These are phyloP conservation scores for Galerucella pusilla DNA, from an alignment of 2,888 invertebrate species.

Conservation along the genomic window DNA sequence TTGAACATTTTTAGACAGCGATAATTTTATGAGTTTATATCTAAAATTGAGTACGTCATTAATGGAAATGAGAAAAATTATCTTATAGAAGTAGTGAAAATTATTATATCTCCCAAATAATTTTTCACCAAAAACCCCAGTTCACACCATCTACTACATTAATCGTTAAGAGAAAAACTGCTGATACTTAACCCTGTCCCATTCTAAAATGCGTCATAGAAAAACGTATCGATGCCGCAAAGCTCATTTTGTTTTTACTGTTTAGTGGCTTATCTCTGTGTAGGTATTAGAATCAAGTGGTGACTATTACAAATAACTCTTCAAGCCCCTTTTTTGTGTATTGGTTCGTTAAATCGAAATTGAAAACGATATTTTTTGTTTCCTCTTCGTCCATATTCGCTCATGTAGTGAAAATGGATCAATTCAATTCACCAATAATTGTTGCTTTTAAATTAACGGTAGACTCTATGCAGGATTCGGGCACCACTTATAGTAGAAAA, in stretches of 20 bases:
- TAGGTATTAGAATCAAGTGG: background rate
- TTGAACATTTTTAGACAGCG: too few relatives aligned
- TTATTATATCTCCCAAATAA: too few relatives aligned
- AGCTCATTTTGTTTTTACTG: background rate
- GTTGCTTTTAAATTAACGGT: conserved; percentile 23
- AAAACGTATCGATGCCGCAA: background rate
- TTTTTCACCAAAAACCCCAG: too few relatives aligned
- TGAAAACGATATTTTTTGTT: background rate
- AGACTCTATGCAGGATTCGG: background rate
- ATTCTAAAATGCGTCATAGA: too few relatives aligned
- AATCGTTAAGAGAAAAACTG: too few relatives aligned
- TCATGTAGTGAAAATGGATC: conserved; percentile 1
- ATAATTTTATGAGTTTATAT: too few relatives aligned
- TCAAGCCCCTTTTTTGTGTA: background rate
- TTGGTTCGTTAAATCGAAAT: background rate
- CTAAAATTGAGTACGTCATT: too few relatives aligned
- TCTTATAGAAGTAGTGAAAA: too few relatives aligned
- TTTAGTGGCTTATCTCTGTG: background rate
- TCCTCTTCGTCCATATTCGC: background rate
- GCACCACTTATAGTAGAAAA: conserved; percentile 9
- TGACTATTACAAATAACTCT: background rate
- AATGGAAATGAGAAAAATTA: too few relatives aligned
- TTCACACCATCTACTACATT: too few relatives aligned
- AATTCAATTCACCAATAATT: conserved; percentile 22
- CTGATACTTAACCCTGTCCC: too few relatives aligned